phyloP scores from a whole-genome alignment of 2,797 vertebrate genomes.

The Orestias chungarensis region DNA sequence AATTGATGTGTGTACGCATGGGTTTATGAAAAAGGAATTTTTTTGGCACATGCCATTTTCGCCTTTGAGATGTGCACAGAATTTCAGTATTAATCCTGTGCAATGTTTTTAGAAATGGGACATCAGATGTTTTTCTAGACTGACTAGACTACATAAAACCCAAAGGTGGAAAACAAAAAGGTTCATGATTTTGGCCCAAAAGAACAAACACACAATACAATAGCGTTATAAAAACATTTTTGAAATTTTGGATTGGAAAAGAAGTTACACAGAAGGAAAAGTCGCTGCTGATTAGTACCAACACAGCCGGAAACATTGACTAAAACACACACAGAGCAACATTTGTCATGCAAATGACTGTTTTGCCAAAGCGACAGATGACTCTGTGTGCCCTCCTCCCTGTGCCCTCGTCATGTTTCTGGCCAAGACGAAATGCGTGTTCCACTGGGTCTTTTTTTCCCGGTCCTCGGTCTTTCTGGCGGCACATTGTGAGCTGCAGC shows the following conservation, averaged over 20 bases:
- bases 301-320: constrained; percentile 2
- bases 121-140: not conserved
- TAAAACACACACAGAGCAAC: not conserved
- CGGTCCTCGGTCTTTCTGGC: not conserved
- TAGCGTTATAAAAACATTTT: not conserved
- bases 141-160: not conserved
- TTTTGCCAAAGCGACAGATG: constrained; percentile 9
- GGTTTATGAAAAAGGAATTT: too few relatives aligned
- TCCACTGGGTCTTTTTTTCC: not conserved
- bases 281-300: not conserved
- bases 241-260: not conserved
- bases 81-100: too few relatives aligned
- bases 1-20: too few relatives aligned
- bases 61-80: too few relatives aligned
- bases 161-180: not conserved
- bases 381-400: not conserved
- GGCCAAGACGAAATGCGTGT: not conserved
- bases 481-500: constrained; percentile 6
- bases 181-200: not conserved
- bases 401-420: not conserved
- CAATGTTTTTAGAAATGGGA: too few relatives aligned
- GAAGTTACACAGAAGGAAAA: not conserved
- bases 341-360: constrained; percentile 10
- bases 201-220: not conserved
- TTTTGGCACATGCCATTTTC: too few relatives aligned